Conservation (phyloP, 2,113 vertebrate species). For the Peromyscus polionotus region DNA sequence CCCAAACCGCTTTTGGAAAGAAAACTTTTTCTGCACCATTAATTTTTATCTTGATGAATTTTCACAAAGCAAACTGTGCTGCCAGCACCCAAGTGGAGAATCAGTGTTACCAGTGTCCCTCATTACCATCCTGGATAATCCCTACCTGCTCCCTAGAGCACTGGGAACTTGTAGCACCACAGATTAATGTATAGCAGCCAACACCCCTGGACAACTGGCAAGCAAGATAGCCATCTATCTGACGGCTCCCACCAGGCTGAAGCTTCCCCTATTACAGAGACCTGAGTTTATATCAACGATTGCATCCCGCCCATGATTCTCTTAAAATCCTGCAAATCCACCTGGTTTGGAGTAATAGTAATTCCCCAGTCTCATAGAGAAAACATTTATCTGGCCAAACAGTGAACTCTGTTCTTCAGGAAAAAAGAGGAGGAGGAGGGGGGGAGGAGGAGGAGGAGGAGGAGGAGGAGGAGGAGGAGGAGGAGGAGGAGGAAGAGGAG, state of each 20-base stretch:
- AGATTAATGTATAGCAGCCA: slow-evolving; percentile 41
- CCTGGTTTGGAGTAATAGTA: slow-evolving; percentile 41
- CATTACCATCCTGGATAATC: neutral
- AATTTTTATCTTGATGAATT: slow-evolving; percentile 41
- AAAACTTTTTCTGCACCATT: neutral
- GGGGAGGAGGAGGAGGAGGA: too few relatives aligned
- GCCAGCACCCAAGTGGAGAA: neutral
- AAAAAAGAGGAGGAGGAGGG: neutral
- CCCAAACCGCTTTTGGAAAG: neutral
- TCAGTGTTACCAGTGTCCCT: neutral
- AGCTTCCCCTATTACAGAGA: slow-evolving; percentile 50
- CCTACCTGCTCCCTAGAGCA: neutral
- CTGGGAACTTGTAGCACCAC: neutral
- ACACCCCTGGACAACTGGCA: neutral
- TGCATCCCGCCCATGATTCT: slow-evolving; percentile 23
- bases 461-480: too few relatives aligned
- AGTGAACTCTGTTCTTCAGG: neutral
- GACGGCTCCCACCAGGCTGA: slow-evolving; percentile 38
- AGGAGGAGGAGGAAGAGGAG: too few relatives aligned
- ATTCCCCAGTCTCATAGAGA: neutral
- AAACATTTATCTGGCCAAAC: slow-evolving; percentile 6
- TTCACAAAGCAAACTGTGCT: neutral
- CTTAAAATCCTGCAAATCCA: slow-evolving; percentile 63
- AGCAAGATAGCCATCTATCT: slow-evolving; percentile 62
- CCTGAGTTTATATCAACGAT: slow-evolving; percentile 58